phyloP scores from a whole-genome alignment of 1,140 invertebrate genomes.

The Danaus melanippus region DNA sequence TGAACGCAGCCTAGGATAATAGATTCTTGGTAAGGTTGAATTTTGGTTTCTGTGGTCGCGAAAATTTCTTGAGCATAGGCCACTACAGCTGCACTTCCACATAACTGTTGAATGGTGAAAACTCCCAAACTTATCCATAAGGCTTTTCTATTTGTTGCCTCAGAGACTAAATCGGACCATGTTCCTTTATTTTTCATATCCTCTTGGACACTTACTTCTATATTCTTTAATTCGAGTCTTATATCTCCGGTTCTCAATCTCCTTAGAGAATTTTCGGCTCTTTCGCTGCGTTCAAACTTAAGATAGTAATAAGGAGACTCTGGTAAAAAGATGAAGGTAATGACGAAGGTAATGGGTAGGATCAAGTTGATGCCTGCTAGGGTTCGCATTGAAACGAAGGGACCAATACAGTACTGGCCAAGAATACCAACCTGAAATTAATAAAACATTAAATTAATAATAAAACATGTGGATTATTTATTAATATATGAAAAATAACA shows the following conservation, averaged over 20 bases:
- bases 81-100: conserved; percentile 81
- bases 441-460: conserved; percentile 13
- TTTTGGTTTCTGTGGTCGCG: conserved; percentile 63
- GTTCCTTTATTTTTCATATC: conserved; percentile 70
- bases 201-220: conserved; percentile 75
- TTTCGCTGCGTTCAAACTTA: conserved; percentile 65
- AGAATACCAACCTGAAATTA: conserved; percentile 77
- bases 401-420: conserved; percentile 78
- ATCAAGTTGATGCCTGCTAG: conserved; percentile 73
- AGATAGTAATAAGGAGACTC: conserved; percentile 76
- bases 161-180: conserved; percentile 74
- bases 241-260: conserved; percentile 73
- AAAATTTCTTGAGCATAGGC: conserved; percentile 84
- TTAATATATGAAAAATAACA: too few species aligned
- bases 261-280: conserved; percentile 68
- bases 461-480: too few species aligned
- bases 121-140: conserved; percentile 75
- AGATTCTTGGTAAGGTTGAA: conserved; percentile 71
- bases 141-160: conserved; percentile 77
- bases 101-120: conserved; percentile 82
- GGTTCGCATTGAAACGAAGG: conserved; percentile 72
- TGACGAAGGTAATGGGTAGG: conserved; percentile 71
- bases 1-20: conserved; percentile 80
- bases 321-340: conserved; percentile 73
- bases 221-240: conserved; percentile 75